Conservation (phyloP, 2,797 vertebrate genomes). For the Clarias fuscus region DNA sequence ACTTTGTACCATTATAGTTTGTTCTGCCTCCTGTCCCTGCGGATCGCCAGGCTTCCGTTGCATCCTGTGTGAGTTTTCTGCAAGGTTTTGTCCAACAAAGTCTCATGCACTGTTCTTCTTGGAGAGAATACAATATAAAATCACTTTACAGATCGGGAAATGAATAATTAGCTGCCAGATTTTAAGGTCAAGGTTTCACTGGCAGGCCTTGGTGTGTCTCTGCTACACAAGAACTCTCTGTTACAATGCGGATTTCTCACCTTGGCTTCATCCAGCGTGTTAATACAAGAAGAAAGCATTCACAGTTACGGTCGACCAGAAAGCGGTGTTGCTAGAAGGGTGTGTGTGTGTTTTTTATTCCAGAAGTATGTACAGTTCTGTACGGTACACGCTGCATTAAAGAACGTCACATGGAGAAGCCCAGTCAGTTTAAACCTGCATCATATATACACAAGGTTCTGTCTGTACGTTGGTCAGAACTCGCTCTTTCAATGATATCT, state of each 20-base stretch:
- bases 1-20: background rate
- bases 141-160: background rate
- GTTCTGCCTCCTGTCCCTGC: background rate
- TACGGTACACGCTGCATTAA: too few relatives aligned
- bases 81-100: background rate
- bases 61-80: background rate
- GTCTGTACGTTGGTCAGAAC: too few relatives aligned
- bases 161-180: constrained; percentile 6
- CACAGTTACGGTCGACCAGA: background rate
- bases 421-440: too few relatives aligned
- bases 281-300: background rate
- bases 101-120: background rate
- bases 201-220: constrained; percentile 5
- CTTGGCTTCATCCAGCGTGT: background rate
- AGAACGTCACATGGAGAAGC: too few relatives aligned
- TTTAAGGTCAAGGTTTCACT: constrained; percentile 8
- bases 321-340: background rate
- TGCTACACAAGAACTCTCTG: background rate
- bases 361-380: too few relatives aligned
- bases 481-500: too few relatives aligned
- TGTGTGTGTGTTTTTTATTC: background rate
- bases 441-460: too few relatives aligned
- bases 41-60: background rate
- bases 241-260: constrained; percentile 4
- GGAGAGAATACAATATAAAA: background rate